phyloP scores from a whole-genome alignment of 2,888 invertebrate genomes.

The Acrobasis suavella region DNA sequence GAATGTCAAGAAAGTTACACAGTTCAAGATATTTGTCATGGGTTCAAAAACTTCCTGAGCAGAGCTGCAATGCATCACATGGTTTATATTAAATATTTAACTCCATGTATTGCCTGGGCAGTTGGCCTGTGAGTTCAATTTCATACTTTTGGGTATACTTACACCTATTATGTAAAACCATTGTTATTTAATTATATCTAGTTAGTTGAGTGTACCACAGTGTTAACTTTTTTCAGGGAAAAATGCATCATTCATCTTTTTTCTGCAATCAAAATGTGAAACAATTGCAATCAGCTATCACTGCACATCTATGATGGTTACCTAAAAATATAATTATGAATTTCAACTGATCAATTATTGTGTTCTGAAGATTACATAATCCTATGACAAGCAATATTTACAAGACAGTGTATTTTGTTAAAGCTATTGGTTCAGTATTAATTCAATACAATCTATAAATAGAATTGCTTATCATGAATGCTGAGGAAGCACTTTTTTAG shows the following conservation, averaged over 20 bases:
- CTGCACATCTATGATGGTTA: not conserved
- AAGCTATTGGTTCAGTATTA: conserved; percentile 4
- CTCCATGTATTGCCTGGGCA: too few species aligned
- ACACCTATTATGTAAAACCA: too few species aligned
- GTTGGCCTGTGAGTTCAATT: too few species aligned
- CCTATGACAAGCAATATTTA: not conserved
- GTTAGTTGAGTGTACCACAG: too few species aligned
- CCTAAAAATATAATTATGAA: not conserved
- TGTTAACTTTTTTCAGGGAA: too few species aligned
- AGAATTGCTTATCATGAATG: not conserved
- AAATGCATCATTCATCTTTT: too few species aligned
- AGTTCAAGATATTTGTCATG: conserved; percentile 41
- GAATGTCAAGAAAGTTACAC: conserved; percentile 52
- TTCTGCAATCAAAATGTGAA: too few species aligned
- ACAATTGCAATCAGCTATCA: too few species aligned
- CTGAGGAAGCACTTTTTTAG: not conserved
- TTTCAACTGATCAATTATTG: not conserved
- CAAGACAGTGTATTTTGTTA: not conserved
- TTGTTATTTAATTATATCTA: too few species aligned
- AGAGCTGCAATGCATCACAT: not conserved
- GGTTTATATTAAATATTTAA: not conserved
- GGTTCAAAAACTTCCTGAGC: conserved; percentile 22
- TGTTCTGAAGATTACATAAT: not conserved
- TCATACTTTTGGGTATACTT: too few species aligned
- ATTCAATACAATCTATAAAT: not conserved